Percentiles rank a stretch among this genome's conserved stretches.
Conservation (phyloP, 1,140 invertebrate genomes). For the Ips nitidus region DNA sequence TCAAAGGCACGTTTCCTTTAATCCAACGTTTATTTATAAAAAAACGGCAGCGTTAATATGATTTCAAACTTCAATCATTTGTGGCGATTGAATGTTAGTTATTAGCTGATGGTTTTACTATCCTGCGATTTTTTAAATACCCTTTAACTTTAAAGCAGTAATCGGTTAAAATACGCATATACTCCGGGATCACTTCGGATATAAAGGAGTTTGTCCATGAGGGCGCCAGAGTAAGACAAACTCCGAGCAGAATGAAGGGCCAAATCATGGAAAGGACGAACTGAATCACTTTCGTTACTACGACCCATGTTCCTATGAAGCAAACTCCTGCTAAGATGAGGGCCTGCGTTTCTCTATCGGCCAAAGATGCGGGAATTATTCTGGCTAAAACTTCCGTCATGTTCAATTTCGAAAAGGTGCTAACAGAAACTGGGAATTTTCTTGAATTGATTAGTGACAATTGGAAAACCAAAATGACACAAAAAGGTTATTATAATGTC, state of each 20-base stretch:
- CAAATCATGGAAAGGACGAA: constrained; percentile 16
- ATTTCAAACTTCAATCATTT: too few species aligned
- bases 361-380: neutral
- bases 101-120: too few species aligned
- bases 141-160: constrained; percentile 3
- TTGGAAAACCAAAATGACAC: too few species aligned
- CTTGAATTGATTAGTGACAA: too few species aligned
- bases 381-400: neutral
- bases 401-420: too few species aligned
- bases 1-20: too few species aligned
- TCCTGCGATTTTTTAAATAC: neutral
- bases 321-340: constrained; percentile 13
- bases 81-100: too few species aligned
- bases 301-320: constrained; percentile 18
- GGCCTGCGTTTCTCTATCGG: constrained; percentile 16
- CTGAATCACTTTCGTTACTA: constrained; percentile 9
- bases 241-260: constrained; percentile 11
- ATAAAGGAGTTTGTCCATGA: constrained; percentile 12
- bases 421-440: too few species aligned
- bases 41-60: too few species aligned
- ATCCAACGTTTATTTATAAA: too few species aligned
- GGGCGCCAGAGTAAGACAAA: constrained; percentile 14
- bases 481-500: too few species aligned
- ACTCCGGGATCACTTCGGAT: constrained; percentile 8
- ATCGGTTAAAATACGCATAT: constrained; percentile 5